phyloP scores from a whole-genome alignment of 2,113 vertebrate genomes.

The Notarius quadriscutis region DNA sequence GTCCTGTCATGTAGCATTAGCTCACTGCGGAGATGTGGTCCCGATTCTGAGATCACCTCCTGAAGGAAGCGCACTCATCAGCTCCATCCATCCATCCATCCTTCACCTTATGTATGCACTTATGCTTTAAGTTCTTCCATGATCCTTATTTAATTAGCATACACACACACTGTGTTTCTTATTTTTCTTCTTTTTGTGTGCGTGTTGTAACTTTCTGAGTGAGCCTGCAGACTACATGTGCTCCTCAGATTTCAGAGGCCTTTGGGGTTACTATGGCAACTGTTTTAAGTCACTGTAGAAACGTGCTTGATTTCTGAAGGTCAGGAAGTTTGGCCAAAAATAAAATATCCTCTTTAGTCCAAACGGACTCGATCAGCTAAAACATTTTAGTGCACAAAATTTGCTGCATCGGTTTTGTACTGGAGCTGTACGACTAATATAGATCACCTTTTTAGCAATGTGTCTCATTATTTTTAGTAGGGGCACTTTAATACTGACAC shows the following conservation, averaged over 20 bases:
- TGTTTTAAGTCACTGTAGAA: constrained; percentile 62
- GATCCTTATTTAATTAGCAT: constrained; percentile 39
- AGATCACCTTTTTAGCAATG: background rate
- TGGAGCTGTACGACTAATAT: background rate
- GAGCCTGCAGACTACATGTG: background rate
- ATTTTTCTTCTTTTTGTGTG: constrained; percentile 25
- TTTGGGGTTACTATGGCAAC: constrained; percentile 51
- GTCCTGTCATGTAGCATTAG: constrained; percentile 55
- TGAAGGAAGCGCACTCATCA: constrained; percentile 19
- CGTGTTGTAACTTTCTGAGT: constrained; percentile 3
- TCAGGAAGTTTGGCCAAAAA: constrained; percentile 8
- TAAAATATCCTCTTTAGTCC: background rate
- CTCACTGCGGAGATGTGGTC: constrained; percentile 31
- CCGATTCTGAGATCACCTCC: background rate
- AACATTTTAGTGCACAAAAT: background rate
- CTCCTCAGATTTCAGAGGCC: constrained; percentile 1
- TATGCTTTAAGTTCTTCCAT: constrained; percentile 1
- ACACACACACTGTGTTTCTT: constrained; percentile 37
- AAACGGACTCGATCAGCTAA: background rate
- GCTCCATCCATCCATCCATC: constrained; percentile 32
- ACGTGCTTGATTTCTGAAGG: constrained; percentile 22
- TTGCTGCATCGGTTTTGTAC: background rate
- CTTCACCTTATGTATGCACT: constrained; percentile 15
- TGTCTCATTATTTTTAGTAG: background rate
- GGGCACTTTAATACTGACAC: too few species aligned